phyloP scores from a whole-genome alignment of 2,113 vertebrate genomes.

The Macaca nemestrina region DNA sequence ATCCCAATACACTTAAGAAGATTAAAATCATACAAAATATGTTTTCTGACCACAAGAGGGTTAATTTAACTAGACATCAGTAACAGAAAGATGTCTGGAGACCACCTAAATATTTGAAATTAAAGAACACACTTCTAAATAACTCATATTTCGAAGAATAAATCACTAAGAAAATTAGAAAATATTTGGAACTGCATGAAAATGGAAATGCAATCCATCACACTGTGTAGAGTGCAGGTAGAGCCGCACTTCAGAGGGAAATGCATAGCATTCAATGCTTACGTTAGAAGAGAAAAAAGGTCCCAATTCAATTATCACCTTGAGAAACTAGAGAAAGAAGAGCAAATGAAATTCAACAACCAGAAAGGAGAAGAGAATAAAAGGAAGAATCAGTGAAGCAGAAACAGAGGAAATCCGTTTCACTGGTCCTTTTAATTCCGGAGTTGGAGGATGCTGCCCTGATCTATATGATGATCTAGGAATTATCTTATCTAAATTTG shows the following conservation, averaged over 20 bases:
- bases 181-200: not conserved
- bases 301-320: not conserved
- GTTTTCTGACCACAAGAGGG: not conserved
- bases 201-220: not conserved
- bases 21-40: not conserved
- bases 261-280: not conserved
- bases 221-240: too few relatives aligned
- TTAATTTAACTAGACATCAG: not conserved
- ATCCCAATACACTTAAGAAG: not conserved
- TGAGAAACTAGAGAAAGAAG: not conserved
- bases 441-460: not conserved
- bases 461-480: not conserved
- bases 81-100: not conserved
- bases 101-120: not conserved
- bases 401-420: not conserved
- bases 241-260: not conserved
- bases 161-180: not conserved
- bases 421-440: not conserved
- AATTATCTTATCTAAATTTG: too few relatives aligned
- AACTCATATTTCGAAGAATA: not conserved
- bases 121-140: not conserved
- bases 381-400: not conserved
- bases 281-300: not conserved
- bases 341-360: not conserved
- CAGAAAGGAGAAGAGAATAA: not conserved